Evolutionary conservation across 2,113 vertebrate genomes (phyloP).

Genomic region (Rhynchopsitta pachyrhyncha): DNA sequence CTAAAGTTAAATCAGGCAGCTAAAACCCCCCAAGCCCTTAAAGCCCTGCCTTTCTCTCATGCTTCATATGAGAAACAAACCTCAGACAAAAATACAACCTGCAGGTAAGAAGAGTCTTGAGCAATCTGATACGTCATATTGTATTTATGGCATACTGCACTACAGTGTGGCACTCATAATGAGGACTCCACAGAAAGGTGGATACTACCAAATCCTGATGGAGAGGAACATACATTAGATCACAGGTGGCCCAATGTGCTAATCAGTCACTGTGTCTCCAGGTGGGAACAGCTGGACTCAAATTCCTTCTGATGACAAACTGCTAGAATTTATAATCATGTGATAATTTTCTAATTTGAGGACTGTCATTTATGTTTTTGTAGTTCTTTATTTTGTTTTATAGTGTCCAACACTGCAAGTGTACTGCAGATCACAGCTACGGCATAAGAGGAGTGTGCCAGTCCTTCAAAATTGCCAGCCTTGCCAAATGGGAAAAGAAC

Average conservation of each 20-base stretch:
- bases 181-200: not conserved
- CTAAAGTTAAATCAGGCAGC: not conserved
- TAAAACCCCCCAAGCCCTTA: not conserved
- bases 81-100: not conserved
- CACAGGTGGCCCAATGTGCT: not conserved
- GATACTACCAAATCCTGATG: not conserved
- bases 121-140: not conserved
- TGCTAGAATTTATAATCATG: not conserved
- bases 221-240: not conserved
- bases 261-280: rapidly evolving
- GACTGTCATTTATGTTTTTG: not conserved
- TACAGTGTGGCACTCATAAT: not conserved
- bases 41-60: not conserved
- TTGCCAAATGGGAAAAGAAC: not conserved
- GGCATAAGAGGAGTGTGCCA: not conserved
- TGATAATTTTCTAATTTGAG: not conserved
- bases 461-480: not conserved
- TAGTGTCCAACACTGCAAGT: not conserved
- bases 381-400: not conserved
- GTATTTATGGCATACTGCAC: not conserved
- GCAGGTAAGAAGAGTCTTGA: not conserved
- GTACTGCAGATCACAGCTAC: not conserved
- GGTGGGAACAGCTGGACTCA: not conserved
- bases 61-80: not conserved
- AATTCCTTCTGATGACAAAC: not conserved